Evolutionary conservation across 2,113 vertebrate species (phyloP).

Genomic region (Emydura subglobosa): DNA sequence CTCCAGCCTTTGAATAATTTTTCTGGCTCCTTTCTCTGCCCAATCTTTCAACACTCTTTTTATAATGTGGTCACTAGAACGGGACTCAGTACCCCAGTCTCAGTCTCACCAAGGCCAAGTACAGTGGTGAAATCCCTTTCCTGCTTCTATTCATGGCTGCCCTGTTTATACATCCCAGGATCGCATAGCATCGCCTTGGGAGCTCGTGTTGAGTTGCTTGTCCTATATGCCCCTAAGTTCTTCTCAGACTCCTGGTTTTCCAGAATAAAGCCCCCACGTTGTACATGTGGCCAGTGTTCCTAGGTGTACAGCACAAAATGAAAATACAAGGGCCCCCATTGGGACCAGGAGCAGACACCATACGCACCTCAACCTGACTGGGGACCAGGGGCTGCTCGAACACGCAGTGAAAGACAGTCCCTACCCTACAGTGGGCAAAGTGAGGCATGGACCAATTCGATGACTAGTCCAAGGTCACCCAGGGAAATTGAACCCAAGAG

Average conservation of each 20-base stretch:
- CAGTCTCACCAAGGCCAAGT: no score
- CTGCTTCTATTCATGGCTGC: not conserved
- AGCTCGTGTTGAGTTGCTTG: not conserved
- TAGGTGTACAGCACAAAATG: not conserved
- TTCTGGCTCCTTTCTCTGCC: not conserved
- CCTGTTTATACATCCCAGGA: not conserved
- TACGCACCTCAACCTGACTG: fast-evolving
- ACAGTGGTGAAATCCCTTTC: not conserved
- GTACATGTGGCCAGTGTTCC: not conserved
- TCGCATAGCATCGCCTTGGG: not conserved
- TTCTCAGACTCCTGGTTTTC: not conserved
- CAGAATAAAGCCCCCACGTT: not conserved
- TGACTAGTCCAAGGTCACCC: not conserved
- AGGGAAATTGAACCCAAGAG: not conserved
- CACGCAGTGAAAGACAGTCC: not conserved
- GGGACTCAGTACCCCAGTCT: not conserved
- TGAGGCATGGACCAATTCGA: not conserved
- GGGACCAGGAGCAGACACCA: not conserved
- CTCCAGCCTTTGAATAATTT: not conserved
- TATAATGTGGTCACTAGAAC: not conserved
- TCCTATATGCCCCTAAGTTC: not conserved
- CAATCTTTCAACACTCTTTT: not conserved
- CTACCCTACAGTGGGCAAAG: not conserved
- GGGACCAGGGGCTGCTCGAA: not conserved
- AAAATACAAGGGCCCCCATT: no score